A percentile compares a stretch with the other conserved stretches of the same genome.
phyloP scores from a whole-genome alignment of 2,113 vertebrate species.

The Accipiter cooperii region DNA sequence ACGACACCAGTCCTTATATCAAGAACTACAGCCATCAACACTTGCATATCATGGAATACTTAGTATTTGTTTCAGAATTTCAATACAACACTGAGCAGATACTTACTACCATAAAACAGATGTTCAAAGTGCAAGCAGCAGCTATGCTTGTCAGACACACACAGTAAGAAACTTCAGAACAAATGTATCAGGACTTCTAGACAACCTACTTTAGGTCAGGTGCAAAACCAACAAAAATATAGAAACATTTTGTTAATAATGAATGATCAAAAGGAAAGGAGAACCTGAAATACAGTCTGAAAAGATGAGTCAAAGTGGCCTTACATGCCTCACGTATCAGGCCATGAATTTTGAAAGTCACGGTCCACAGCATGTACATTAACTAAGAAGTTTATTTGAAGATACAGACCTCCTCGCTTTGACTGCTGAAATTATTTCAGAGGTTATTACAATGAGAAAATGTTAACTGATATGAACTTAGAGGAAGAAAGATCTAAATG shows the following conservation, averaged over 20 bases:
- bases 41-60: background rate
- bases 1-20: accelerated
- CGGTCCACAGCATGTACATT: background rate
- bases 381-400: background rate
- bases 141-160: background rate
- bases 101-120: background rate
- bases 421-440: background rate
- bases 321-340: background rate
- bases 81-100: background rate
- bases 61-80: no score
- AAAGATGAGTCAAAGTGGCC: background rate
- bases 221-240: background rate
- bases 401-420: background rate
- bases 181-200: background rate
- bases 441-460: background rate
- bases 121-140: background rate
- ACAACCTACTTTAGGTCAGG: background rate
- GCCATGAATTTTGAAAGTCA: background rate
- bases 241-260: background rate
- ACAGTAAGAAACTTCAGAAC: background rate
- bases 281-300: background rate
- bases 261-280: background rate
- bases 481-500: background rate
- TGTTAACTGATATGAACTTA: background rate
- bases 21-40: background rate